phyloP scores from a whole-genome alignment of 2,888 invertebrate species.

The Eupithecia inturbata region DNA sequence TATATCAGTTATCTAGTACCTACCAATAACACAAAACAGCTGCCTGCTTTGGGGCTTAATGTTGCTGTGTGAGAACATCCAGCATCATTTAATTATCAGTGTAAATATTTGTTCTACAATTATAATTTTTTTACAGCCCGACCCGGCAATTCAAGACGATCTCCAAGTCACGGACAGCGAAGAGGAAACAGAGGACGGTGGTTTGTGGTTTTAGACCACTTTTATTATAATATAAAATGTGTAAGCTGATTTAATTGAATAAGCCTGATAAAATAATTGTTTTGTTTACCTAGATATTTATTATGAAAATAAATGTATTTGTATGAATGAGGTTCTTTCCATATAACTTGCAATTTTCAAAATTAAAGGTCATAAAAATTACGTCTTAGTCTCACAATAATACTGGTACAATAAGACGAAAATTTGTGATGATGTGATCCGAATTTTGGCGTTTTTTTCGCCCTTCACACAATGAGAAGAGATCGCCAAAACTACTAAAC shows the following conservation, averaged over 20 bases:
- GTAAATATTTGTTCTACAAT: too few species aligned
- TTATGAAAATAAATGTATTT: conserved; percentile 31
- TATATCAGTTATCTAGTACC: too few species aligned
- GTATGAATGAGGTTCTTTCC: conserved; percentile 4
- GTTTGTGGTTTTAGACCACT: conserved; percentile 74
- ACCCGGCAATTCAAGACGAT: conserved; percentile 80
- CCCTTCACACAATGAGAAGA: too few species aligned
- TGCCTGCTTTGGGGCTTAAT: too few species aligned
- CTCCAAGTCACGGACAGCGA: conserved; percentile 82
- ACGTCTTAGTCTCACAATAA: not conserved
- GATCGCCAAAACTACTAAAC: not conserved
- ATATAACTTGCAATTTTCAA: not conserved
- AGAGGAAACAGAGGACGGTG: conserved; percentile 80
- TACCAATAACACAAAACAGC: too few species aligned
- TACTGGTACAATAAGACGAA: not conserved
- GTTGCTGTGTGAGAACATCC: too few species aligned
- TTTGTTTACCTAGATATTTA: conserved; percentile 25
- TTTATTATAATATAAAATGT: conserved; percentile 18
- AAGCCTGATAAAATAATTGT: conserved; percentile 27
- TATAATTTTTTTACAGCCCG: conserved; percentile 63
- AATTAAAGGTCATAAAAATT: not conserved
- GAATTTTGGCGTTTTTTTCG: too few species aligned
- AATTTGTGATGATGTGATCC: not conserved
- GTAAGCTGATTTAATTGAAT: conserved; percentile 19
- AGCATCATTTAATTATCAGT: too few species aligned